Conservation (phyloP, 2,888 invertebrate genomes). For the Lycia hirtaria region DNA sequence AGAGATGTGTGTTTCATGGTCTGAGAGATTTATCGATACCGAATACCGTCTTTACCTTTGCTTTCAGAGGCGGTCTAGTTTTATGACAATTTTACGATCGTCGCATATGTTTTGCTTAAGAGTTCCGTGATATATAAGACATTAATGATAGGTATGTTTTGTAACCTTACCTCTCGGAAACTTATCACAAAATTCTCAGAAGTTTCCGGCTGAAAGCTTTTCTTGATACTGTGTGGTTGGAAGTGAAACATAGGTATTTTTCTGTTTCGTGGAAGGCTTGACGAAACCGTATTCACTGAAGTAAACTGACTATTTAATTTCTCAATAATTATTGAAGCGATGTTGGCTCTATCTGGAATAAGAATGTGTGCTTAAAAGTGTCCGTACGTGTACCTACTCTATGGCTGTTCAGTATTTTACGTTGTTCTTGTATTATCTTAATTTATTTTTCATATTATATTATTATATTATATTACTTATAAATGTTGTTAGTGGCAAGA, state of each 20-base stretch:
- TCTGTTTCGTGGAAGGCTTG: background rate
- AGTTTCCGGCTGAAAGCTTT: background rate
- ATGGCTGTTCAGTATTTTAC: no score
- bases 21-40: conserved; percentile 14
- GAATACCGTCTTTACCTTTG: conserved; percentile 10
- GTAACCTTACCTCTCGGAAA: conserved; percentile 5
- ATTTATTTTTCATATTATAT: no score
- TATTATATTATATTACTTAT: no score
- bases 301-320: no score
- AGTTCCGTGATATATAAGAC: conserved; percentile 9
- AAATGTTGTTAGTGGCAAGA: no score
- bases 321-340: no score
- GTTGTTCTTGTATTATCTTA: no score
- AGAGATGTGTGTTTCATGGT: background rate
- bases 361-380: no score
- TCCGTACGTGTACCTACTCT: no score
- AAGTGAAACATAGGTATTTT: background rate
- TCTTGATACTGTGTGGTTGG: background rate
- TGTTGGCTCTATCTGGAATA: no score
- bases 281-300: no score
- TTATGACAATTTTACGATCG: conserved; percentile 44
- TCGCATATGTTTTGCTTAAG: conserved; percentile 30
- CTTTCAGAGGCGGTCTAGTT: conserved; percentile 20
- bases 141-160: conserved; percentile 20
- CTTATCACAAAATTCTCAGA: background rate